Conservation (phyloP, 2,888 invertebrate species). For the Dinocampus coccinellae region DNA sequence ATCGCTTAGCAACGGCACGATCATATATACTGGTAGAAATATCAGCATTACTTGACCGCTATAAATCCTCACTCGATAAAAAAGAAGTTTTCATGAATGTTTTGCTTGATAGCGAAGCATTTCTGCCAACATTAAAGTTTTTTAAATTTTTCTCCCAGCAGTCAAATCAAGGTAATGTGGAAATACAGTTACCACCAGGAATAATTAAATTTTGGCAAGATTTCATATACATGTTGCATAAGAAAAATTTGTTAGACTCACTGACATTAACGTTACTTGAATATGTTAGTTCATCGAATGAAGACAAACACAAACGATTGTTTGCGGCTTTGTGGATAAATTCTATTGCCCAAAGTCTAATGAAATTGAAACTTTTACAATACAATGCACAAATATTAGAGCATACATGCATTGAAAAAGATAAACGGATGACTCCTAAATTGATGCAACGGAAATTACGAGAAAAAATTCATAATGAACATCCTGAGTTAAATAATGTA, state of each 20-base stretch:
- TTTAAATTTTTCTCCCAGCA: constrained; percentile 51
- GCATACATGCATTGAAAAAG: constrained; percentile 46
- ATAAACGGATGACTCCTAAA: constrained; percentile 45
- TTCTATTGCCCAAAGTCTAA: constrained; percentile 69
- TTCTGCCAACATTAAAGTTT: constrained; percentile 58
- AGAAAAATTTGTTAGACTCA: constrained; percentile 70
- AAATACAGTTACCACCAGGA: constrained; percentile 51
- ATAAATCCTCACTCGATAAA: constrained; percentile 48
- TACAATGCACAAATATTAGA: constrained; percentile 51
- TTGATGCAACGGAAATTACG: constrained; percentile 49
- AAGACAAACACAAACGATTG: constrained; percentile 60
- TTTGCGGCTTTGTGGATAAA: constrained; percentile 73
- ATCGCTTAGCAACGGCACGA: constrained; percentile 49
- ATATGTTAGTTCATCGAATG: constrained; percentile 65
- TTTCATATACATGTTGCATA: constrained; percentile 72
- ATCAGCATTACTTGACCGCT: constrained; percentile 51
- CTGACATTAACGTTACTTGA: constrained; percentile 70
- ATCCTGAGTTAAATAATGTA: constrained; percentile 51
- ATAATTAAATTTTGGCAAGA: constrained; percentile 71
- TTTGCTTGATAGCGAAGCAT: constrained; percentile 59
- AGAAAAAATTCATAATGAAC: constrained; percentile 43
- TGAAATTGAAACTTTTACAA: constrained; percentile 67
- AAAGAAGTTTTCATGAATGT: constrained; percentile 54
- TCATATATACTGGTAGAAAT: constrained; percentile 55
- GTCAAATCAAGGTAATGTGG: constrained; percentile 29